phyloP scores from a whole-genome alignment of 2,888 invertebrate genomes.

The Himalopsyche japonica region DNA sequence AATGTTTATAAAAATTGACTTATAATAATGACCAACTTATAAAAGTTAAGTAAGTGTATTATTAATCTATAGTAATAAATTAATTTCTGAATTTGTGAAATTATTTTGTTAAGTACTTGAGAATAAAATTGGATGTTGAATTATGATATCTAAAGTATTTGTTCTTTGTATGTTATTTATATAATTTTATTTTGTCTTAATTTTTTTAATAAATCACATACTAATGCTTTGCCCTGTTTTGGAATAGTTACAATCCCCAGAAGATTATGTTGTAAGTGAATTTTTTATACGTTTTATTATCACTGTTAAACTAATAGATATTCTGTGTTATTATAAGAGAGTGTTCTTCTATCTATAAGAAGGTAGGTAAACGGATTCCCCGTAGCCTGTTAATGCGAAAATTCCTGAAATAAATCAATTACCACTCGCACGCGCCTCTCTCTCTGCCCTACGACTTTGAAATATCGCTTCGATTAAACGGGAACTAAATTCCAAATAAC shows the following conservation, averaged over 20 bases:
- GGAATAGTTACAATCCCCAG: constrained; percentile 1
- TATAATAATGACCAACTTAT: no score
- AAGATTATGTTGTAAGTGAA: not conserved
- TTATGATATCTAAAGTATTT: no score
- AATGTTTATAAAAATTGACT: no score
- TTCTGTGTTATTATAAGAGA: not conserved
- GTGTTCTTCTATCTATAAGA: not conserved
- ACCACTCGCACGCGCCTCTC: constrained; percentile 23
- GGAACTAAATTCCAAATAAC: constrained; percentile 36
- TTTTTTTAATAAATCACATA: not conserved
- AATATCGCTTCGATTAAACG: constrained; percentile 39
- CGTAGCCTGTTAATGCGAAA: constrained; percentile 31
- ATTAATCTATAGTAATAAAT: no score
- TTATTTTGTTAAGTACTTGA: no score
- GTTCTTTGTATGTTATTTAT: no score
- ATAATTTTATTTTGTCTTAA: not conserved
- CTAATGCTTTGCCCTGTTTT: not conserved
- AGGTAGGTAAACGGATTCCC: constrained; percentile 4
- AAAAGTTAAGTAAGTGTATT: no score
- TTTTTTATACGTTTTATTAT: not conserved
- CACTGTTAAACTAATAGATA: not conserved
- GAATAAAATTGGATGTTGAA: no score
- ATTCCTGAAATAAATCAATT: constrained; percentile 41
- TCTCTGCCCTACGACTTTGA: constrained; percentile 35
- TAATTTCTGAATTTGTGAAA: no score